phyloP scores from a whole-genome alignment of 2,797 vertebrate species.

The Adelosebastes latens region DNA sequence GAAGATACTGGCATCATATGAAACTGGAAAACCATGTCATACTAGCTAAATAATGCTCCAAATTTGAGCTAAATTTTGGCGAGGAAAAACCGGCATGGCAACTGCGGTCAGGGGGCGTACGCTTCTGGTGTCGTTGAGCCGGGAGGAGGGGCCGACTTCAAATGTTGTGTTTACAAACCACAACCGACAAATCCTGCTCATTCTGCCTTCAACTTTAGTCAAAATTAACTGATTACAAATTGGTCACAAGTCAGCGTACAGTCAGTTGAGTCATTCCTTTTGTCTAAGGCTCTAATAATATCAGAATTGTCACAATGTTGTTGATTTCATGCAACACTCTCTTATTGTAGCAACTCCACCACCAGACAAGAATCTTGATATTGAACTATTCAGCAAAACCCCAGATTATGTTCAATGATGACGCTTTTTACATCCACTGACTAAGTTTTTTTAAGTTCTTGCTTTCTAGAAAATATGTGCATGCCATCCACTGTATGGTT shows the following conservation, averaged over 20 bases:
- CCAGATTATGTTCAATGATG: too few species aligned
- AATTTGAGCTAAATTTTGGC: too few species aligned
- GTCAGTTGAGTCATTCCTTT: neutral
- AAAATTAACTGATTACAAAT: neutral
- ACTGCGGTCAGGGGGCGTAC: neutral
- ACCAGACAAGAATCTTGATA: too few species aligned
- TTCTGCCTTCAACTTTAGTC: too few species aligned
- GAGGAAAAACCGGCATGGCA: too few species aligned
- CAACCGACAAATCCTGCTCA: neutral
- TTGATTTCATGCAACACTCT: neutral
- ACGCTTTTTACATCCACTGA: neutral
- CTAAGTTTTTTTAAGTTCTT: neutral
- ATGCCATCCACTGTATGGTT: neutral
- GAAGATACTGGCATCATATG: too few species aligned
- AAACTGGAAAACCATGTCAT: too few species aligned
- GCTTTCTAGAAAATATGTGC: too few species aligned
- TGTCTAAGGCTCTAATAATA: neutral
- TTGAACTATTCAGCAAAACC: too few species aligned
- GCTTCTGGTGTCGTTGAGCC: neutral
- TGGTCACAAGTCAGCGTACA: neutral
- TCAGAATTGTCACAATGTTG: too few species aligned
- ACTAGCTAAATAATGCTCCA: too few species aligned
- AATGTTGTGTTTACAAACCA: neutral
- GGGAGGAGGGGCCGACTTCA: neutral
- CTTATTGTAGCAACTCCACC: neutral